Conservation (phyloP, 2,888 invertebrate species). For the Apotomis capreana region DNA sequence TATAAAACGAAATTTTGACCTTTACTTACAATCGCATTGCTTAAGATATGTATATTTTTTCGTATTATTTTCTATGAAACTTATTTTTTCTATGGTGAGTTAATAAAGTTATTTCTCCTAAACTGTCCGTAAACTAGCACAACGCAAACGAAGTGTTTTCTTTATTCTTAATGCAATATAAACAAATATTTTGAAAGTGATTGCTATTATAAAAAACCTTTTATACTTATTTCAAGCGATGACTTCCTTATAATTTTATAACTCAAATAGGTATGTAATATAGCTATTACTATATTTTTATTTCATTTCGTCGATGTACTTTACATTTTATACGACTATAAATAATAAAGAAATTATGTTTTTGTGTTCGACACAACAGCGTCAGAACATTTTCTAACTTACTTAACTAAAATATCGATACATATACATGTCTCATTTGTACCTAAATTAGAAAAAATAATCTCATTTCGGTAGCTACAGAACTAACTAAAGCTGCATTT, state of each 20-base stretch:
- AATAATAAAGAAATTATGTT: background rate
- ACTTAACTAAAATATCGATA: slow-evolving; percentile 31
- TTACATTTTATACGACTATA: background rate
- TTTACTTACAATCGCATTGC: no score
- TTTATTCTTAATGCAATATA: background rate
- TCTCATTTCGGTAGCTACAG: slow-evolving; percentile 29
- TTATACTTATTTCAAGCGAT: no score
- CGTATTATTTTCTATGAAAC: background rate
- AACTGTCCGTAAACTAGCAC: background rate
- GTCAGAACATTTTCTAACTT: slow-evolving; percentile 29
- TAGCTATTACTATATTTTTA: no score
- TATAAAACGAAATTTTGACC: no score
- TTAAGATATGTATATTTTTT: no score
- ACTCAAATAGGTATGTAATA: no score
- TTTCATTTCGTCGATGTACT: background rate
- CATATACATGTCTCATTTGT: slow-evolving; percentile 24
- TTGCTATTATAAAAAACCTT: no score
- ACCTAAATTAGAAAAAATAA: slow-evolving; percentile 36
- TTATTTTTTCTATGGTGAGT: background rate
- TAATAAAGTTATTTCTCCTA: no score
- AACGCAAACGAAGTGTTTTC: background rate
- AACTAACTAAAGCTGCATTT: slow-evolving; percentile 16
- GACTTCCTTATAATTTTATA: no score
- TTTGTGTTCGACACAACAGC: slow-evolving; percentile 28
- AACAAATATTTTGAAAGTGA: no score